phyloP scores from a whole-genome alignment of 1,140 invertebrate species.

The Cydia fagiglandana region DNA sequence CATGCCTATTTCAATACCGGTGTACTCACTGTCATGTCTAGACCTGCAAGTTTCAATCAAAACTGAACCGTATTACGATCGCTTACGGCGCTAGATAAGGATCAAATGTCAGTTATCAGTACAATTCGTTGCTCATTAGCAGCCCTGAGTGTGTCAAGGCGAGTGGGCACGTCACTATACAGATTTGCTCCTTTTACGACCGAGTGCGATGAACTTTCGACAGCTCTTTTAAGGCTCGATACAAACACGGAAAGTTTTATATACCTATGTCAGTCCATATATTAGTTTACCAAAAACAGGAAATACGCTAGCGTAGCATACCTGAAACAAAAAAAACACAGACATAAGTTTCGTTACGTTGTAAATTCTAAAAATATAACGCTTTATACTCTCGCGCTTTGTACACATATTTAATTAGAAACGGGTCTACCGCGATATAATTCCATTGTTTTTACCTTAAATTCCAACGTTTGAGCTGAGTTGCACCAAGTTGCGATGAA shows the following conservation, averaged over 20 bases:
- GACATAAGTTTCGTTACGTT: not conserved
- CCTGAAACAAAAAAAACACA: slow-evolving; percentile 7
- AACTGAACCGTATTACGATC: not conserved
- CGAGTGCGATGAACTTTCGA: not conserved
- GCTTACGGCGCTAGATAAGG: slow-evolving; percentile 1
- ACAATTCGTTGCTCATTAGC: slow-evolving; percentile 11
- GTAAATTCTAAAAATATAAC: too few species aligned
- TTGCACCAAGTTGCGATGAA: too few species aligned
- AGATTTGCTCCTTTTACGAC: slow-evolving; percentile 14
- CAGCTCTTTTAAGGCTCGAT: not conserved
- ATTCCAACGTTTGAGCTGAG: too few species aligned
- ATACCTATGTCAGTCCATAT: too few species aligned
- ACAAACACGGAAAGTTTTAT: too few species aligned
- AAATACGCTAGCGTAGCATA: not conserved
- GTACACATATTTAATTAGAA: too few species aligned
- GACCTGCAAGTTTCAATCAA: not conserved
- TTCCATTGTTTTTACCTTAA: too few species aligned
- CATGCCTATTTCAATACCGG: not conserved
- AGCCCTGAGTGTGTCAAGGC: slow-evolving; percentile 24
- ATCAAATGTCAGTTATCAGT: slow-evolving; percentile 18
- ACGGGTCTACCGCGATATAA: too few species aligned
- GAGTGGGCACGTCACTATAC: slow-evolving; percentile 5
- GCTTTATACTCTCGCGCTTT: too few species aligned
- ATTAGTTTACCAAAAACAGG: too few species aligned
- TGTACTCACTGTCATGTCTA: not conserved